Evolutionary conservation across 2,797 vertebrate species (phyloP), one percentile per base, ranked within the genome.

Genomic region (Melanotaenia pygmaea): DNA sequence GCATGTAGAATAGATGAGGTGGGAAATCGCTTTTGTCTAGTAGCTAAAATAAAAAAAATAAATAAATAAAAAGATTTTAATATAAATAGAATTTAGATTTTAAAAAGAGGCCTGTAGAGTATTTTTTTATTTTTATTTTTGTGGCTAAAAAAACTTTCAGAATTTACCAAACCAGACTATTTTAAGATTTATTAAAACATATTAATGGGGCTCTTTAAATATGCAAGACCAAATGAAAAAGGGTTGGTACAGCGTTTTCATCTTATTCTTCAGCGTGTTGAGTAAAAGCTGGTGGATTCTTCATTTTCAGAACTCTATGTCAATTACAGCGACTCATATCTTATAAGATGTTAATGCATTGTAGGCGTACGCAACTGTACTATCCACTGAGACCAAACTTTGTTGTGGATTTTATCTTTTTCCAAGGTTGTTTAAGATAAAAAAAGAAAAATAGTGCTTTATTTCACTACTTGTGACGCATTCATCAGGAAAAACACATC

Each of bases 161-260:
- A 13, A 53, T 53, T 34, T 53, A 12, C 22, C 28, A 37, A 7
- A 5, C 22, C 2, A 20, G 4, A 51, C 34, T 69, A 69, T 51
- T 69, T 69, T 51, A 50, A 59, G 43, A 69, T 60, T 51, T 10
- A 28, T 53, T 35, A 60, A 54, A 51, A 35, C 28, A 64, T 50
- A 13, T 70, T 40, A 14, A 16, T 32, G 30, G 20, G 20, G 45
- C 45, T 59, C 45, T 53, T 60, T 38, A 35, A 69, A 38, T 47
- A 51, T 57, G 16, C 14, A 18, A 45, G 43, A 7, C 16, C 16
- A 6, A 20, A 20, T 45, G 43, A 20, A 45, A 20, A 45, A 43
- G 14, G 5, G 14, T 43, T 43, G 13, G 40, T 43, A 40, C 7
- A n/a, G 9, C 8, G 9, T 50, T 50, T 50, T 47, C 20, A 14